These are phyloP conservation scores for Campopleginae sp. DNA, from an alignment of 2,888 invertebrate genomes.

Conservation along the genomic window DNA sequence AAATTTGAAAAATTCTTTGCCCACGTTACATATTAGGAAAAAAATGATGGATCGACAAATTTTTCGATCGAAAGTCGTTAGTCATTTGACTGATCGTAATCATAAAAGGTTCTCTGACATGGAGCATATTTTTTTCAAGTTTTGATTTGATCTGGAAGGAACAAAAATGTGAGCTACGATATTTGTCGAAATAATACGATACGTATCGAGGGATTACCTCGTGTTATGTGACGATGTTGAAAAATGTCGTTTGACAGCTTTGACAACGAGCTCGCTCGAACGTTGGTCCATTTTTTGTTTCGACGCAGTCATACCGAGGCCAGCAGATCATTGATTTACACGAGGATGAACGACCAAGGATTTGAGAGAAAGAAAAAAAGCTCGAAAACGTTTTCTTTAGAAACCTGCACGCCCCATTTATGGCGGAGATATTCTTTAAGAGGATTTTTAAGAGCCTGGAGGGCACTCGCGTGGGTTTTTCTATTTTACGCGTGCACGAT, in stretches of 20 bases:
- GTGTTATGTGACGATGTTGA: constrained; percentile 22
- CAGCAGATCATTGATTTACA: constrained; percentile 50
- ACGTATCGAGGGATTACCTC: constrained; percentile 68
- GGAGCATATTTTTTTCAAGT: not conserved
- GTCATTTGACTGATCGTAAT: not conserved
- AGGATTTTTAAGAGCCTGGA: constrained; percentile 53
- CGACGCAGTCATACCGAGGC: constrained; percentile 27
- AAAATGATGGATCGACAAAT: not conserved
- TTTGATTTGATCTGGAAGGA: not conserved
- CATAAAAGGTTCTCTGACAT: constrained; percentile 4
- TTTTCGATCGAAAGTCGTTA: not conserved
- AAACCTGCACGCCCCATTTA: constrained; percentile 25
- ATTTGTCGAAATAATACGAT: constrained; percentile 54
- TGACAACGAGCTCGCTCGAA: constrained; percentile 48
- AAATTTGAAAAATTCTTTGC: not conserved
- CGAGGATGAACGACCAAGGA: constrained; percentile 38
- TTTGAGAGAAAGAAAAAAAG: constrained; percentile 31
- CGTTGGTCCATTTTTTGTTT: constrained; percentile 39
- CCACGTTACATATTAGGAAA: not conserved
- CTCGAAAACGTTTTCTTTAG: constrained; percentile 49
- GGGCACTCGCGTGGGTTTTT: constrained; percentile 54
- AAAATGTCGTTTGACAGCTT: constrained; percentile 58
- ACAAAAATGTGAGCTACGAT: constrained; percentile 18
- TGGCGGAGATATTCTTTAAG: constrained; percentile 31
- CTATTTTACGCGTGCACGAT: constrained; percentile 13